These are phyloP conservation scores for Emydocephalus ijimae DNA, from an alignment of 2,113 vertebrate species.

Conservation along the genomic window DNA sequence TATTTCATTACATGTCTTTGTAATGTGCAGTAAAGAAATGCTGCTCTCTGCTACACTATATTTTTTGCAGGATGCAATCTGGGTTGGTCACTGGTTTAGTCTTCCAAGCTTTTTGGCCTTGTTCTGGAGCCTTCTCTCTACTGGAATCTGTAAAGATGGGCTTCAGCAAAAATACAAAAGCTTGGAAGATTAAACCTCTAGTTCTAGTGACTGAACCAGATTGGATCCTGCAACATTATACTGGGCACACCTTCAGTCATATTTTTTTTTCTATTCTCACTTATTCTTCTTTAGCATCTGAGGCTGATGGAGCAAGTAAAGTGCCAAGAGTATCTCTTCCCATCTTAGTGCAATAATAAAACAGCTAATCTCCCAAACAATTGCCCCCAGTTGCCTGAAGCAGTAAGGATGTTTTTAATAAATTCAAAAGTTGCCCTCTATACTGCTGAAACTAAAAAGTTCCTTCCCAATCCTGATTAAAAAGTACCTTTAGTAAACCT, in stretches of 20 bases:
- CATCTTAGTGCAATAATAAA: not conserved
- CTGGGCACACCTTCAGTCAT: too few species aligned
- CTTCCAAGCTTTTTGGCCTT: not conserved
- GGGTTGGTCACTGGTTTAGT: not conserved
- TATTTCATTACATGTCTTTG: not conserved
- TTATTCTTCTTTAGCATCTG: not conserved
- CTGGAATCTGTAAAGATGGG: not conserved
- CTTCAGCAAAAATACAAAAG: not conserved
- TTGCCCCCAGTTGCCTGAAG: not conserved
- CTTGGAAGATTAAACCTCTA: not conserved
- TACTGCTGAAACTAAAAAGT: too few species aligned
- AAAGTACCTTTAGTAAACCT: not conserved
- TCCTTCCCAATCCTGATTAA: not conserved
- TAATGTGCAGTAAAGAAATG: not conserved
- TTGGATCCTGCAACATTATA: not conserved
- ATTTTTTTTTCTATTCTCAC: not conserved
- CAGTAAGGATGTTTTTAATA: not conserved
- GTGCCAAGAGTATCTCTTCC: not conserved
- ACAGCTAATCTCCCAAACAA: not conserved
- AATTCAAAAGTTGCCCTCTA: not conserved
- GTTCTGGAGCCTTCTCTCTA: not conserved
- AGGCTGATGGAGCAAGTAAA: not conserved
- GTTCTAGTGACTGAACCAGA: not conserved
- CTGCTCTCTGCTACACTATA: not conserved
- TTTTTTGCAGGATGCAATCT: not conserved